Conservation (phyloP, 1,140 invertebrate species). For the Sycobia sp. region DNA sequence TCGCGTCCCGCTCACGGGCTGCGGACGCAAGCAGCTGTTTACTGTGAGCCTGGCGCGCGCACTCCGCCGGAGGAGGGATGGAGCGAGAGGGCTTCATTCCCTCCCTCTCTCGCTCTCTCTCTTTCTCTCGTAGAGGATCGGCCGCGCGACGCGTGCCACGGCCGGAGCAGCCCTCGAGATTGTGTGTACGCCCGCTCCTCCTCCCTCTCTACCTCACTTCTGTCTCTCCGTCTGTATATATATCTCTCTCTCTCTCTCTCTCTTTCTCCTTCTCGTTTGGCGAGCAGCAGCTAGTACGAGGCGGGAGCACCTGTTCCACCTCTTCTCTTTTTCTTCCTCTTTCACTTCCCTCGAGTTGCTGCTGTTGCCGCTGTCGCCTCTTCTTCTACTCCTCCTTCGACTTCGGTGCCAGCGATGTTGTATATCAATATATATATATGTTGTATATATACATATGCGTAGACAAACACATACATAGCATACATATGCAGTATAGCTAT, state of each 20-base stretch:
- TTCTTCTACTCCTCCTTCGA: background rate
- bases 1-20: too few species aligned
- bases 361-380: too few species aligned
- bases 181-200: slow-evolving; percentile 2
- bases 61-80: background rate
- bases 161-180: slow-evolving; percentile 25
- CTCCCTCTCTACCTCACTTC: slow-evolving; percentile 1
- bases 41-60: background rate
- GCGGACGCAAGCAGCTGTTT: slow-evolving; percentile 23
- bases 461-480: too few species aligned
- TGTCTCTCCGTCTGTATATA: background rate
- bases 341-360: background rate
- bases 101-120: too few species aligned
- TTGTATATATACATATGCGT: background rate
- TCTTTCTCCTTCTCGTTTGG: background rate
- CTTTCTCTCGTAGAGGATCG: too few species aligned
- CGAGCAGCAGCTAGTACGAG: background rate
- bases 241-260: too few species aligned
- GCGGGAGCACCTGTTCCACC: slow-evolving; percentile 25
- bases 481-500: too few species aligned
- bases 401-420: background rate
- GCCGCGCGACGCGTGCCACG: slow-evolving; percentile 17
- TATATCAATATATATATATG: too few species aligned
- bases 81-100: background rate
- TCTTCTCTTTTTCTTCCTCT: slow-evolving; percentile 41